phyloP scores from a whole-genome alignment of 1,140 invertebrate genomes.

The Dendroctonus valens region DNA sequence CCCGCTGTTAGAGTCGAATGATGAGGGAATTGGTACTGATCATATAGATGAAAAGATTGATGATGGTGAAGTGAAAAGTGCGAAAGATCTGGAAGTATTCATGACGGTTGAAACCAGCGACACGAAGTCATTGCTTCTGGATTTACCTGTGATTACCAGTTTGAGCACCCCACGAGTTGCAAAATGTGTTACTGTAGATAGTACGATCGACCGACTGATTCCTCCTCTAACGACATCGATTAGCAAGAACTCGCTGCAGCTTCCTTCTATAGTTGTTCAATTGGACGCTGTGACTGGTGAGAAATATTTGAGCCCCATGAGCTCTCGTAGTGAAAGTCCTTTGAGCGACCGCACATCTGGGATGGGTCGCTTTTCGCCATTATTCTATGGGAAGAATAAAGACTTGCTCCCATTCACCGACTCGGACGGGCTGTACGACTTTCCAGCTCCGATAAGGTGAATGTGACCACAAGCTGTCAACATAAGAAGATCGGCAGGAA shows the following conservation, averaged over 20 bases:
- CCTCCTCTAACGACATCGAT: slow-evolving; percentile 29
- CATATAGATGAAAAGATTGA: slow-evolving; percentile 64
- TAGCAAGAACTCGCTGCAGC: slow-evolving; percentile 52
- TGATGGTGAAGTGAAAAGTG: slow-evolving; percentile 61
- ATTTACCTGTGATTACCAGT: slow-evolving; percentile 49
- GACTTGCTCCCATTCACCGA: slow-evolving; percentile 67
- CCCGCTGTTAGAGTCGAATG: slow-evolving; percentile 65
- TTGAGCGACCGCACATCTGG: slow-evolving; percentile 66
- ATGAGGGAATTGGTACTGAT: slow-evolving; percentile 69
- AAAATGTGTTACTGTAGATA: slow-evolving; percentile 40
- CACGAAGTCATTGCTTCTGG: slow-evolving; percentile 42
- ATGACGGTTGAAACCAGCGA: slow-evolving; percentile 52
- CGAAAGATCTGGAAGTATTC: slow-evolving; percentile 64
- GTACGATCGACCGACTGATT: slow-evolving; percentile 49
- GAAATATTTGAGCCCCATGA: slow-evolving; percentile 66
- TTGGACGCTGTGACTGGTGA: slow-evolving; percentile 52
- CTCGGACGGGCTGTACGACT: slow-evolving; percentile 74
- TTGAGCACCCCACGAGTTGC: slow-evolving; percentile 36
- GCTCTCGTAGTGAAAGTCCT: slow-evolving; percentile 73
- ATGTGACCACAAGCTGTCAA: slow-evolving; percentile 41
- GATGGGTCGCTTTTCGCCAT: slow-evolving; percentile 63
- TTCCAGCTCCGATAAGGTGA: slow-evolving; percentile 66
- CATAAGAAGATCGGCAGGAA: slow-evolving; percentile 57
- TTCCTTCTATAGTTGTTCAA: slow-evolving; percentile 64
- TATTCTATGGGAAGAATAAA: slow-evolving; percentile 64